Evolutionary conservation across 2,797 vertebrate genomes (phyloP).

Genomic region (Emydoidea blandingii): DNA sequence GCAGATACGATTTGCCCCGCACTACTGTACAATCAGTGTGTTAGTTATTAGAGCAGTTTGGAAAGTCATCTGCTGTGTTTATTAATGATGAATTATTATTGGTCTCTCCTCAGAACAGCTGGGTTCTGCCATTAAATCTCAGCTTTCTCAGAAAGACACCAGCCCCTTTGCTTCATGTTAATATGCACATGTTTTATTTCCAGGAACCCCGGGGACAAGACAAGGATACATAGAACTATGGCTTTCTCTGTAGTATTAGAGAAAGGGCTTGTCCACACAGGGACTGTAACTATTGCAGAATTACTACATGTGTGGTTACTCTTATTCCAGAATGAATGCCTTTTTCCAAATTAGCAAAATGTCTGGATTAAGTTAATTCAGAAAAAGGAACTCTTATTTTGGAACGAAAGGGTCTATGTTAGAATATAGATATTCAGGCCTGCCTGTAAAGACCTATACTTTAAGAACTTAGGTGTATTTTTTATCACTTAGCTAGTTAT

Average conservation of each 20-base stretch:
- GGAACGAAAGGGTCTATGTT: neutral
- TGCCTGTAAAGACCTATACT: no score
- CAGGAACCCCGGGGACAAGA: neutral
- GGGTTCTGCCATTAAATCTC: neutral
- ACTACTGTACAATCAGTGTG: no score
- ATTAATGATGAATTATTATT: no score
- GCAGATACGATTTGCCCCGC: no score
- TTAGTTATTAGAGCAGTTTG: no score
- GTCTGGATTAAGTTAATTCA: neutral
- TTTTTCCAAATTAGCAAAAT: no score
- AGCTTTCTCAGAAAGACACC: neutral
- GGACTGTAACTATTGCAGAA: neutral
- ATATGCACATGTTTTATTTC: neutral
- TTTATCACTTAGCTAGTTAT: no score
- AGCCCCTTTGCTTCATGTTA: neutral
- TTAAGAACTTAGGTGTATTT: no score
- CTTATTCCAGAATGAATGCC: neutral
- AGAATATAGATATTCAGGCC: no score
- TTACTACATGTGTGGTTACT: neutral
- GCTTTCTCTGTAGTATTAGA: neutral
- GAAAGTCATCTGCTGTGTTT: no score
- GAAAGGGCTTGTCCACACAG: neutral
- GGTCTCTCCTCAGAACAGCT: neutral
- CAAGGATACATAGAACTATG: neutral
- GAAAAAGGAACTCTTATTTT: neutral